A percentile compares a stretch with the other conserved stretches of the same genome.
phyloP scores from a whole-genome alignment of 2,888 invertebrate genomes.

The Drosophila sordidapex region DNA sequence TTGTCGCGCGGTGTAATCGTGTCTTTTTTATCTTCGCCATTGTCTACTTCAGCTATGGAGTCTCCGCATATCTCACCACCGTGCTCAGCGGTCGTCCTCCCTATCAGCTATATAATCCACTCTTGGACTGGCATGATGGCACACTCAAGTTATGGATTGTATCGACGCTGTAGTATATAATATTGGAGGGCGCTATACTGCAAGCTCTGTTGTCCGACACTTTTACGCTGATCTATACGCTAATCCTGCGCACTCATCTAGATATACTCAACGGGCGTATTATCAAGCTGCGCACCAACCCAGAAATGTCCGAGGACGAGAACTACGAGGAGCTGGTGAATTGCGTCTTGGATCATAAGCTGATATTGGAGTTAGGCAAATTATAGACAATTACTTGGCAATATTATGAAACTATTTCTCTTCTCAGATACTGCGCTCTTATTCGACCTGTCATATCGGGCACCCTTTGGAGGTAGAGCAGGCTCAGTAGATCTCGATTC shows the following conservation, averaged over 20 bases:
- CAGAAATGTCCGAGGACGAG: constrained; percentile 46
- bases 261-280: constrained; percentile 64
- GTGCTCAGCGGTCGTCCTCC: constrained; percentile 66
- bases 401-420: not conserved
- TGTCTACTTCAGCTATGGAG: constrained; percentile 60
- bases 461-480: too few species aligned
- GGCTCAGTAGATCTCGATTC: too few species aligned
- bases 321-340: constrained; percentile 66
- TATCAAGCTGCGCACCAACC: constrained; percentile 46
- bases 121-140: constrained; percentile 66
- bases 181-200: constrained; percentile 58
- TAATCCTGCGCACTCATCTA: constrained; percentile 59
- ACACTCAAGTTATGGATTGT: constrained; percentile 47
- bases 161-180: constrained; percentile 60
- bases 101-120: constrained; percentile 73
- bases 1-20: constrained; percentile 62
- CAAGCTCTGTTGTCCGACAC: constrained; percentile 68
- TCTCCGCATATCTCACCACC: constrained; percentile 57
- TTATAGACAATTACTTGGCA: not conserved
- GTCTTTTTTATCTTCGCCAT: constrained; percentile 59
- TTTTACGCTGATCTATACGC: not conserved
- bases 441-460: constrained; percentile 70
- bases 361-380: constrained; percentile 62
- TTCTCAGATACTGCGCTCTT: constrained; percentile 52
- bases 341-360: constrained; percentile 75